A percentile compares a stretch with the other conserved stretches of the same genome.
These are phyloP conservation scores for Mycalesis mineus DNA, from an alignment of 2,888 invertebrate genomes.

Conservation along the genomic window DNA sequence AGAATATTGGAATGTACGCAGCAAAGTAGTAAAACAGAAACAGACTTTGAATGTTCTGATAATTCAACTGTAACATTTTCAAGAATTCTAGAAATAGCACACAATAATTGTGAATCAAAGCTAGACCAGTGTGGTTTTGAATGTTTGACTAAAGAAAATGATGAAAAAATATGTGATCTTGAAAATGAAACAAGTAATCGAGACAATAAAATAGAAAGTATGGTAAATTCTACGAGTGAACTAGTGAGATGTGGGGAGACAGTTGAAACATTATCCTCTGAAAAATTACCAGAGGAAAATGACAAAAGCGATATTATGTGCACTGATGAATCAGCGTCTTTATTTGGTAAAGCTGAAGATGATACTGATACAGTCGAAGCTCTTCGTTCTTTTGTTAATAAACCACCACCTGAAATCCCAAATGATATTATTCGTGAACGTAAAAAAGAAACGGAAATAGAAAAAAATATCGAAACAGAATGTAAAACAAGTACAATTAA, in stretches of 20 bases:
- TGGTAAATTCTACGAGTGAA: not conserved
- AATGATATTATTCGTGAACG: not conserved
- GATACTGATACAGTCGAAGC: not conserved
- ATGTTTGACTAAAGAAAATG: not conserved
- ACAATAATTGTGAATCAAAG: not conserved
- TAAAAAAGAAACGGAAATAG: not conserved
- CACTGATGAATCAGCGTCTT: not conserved
- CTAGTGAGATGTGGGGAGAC: not conserved
- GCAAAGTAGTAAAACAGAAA: not conserved
- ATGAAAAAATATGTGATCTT: not conserved
- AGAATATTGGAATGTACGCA: not conserved
- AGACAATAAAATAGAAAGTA: not conserved
- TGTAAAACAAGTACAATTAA: not conserved
- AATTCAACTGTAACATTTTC: not conserved
- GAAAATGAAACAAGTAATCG: not conserved
- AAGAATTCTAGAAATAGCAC: not conserved
- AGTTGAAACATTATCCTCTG: not conserved
- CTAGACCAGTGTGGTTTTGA: not conserved
- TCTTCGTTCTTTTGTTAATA: not conserved
- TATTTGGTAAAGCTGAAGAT: not conserved
- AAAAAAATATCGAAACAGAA: not conserved
- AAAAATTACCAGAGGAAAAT: not conserved
- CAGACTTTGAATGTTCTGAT: not conserved
- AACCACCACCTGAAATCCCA: not conserved
- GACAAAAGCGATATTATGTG: not conserved